Percentiles rank a stretch among this genome's conserved stretches.
Conservation (phyloP, 2,888 invertebrate genomes). For the Drosophila limbata region DNA sequence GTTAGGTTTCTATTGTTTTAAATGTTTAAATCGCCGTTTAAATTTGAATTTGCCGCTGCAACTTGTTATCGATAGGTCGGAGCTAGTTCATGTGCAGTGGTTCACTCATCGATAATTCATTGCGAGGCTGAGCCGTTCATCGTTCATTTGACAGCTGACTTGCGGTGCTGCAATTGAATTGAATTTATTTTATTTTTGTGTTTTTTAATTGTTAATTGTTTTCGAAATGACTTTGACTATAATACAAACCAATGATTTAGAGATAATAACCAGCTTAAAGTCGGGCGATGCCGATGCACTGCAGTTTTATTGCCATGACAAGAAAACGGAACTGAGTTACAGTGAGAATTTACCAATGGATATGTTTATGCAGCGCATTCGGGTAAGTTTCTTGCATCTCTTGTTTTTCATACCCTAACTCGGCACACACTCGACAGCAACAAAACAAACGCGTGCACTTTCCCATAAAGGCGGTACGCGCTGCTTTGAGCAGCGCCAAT, state of each 20-base stretch:
- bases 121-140: neutral
- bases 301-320: constrained; percentile 34
- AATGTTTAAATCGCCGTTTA: neutral
- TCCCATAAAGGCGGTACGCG: constrained; percentile 58
- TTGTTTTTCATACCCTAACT: too few relatives aligned
- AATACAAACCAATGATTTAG: constrained; percentile 4
- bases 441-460: constrained; percentile 81
- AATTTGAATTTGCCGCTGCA: constrained; percentile 8
- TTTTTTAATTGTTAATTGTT: neutral
- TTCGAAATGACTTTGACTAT: constrained; percentile 39
- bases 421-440: constrained; percentile 48
- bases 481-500: constrained; percentile 44
- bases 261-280: constrained; percentile 13
- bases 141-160: constrained; percentile 1
- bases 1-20: neutral
- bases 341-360: constrained; percentile 41
- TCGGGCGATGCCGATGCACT: neutral
- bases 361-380: constrained; percentile 48
- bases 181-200: neutral
- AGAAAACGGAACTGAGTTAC: constrained; percentile 31
- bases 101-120: neutral
- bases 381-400: constrained; percentile 20
- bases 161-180: neutral
- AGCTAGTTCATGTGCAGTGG: neutral
- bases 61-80: constrained; percentile 19